Evolutionary conservation across 2,113 vertebrate species (phyloP).

Genomic region (Oreotrochilus melanogaster): DNA sequence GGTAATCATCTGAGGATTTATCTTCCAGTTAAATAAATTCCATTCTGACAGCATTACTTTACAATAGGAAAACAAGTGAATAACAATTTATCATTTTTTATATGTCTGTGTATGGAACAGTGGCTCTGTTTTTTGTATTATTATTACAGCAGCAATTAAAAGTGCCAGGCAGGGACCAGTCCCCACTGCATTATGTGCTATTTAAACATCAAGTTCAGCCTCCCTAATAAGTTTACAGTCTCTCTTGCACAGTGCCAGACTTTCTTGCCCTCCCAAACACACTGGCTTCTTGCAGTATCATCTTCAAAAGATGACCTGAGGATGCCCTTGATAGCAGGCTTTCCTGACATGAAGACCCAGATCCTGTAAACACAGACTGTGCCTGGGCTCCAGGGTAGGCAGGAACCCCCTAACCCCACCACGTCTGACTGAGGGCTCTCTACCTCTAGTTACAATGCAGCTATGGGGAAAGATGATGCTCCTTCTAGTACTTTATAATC

Average conservation of each 20-base stretch:
- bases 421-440: not conserved
- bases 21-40: slow-evolving; percentile 49
- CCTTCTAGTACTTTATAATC: slow-evolving; percentile 7
- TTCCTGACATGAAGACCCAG: not conserved
- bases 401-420: not conserved
- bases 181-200: slow-evolving; percentile 55
- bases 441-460: not conserved
- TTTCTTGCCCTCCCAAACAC: slow-evolving; percentile 33
- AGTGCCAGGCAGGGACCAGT: slow-evolving; percentile 60
- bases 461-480: not conserved
- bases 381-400: not conserved
- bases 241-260: slow-evolving; percentile 35
- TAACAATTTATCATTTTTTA: slow-evolving; percentile 54
- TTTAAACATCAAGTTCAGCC: slow-evolving; percentile 57
- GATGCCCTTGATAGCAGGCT: not conserved
- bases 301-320: slow-evolving; percentile 11
- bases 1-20: slow-evolving; percentile 25
- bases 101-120: slow-evolving; percentile 14
- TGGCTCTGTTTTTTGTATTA: slow-evolving; percentile 49
- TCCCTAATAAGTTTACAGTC: slow-evolving; percentile 57
- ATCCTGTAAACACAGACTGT: not conserved
- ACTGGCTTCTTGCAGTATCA: slow-evolving; percentile 1
- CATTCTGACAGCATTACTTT: slow-evolving; percentile 35
- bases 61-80: slow-evolving; percentile 47
- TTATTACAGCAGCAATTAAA: slow-evolving; percentile 60